A percentile compares a stretch with the other conserved stretches of the same genome.
These are phyloP conservation scores for human (Homo sapiens) DNA, from an alignment of 2,113 vertebrate species.

Conservation along the genomic window DNA sequence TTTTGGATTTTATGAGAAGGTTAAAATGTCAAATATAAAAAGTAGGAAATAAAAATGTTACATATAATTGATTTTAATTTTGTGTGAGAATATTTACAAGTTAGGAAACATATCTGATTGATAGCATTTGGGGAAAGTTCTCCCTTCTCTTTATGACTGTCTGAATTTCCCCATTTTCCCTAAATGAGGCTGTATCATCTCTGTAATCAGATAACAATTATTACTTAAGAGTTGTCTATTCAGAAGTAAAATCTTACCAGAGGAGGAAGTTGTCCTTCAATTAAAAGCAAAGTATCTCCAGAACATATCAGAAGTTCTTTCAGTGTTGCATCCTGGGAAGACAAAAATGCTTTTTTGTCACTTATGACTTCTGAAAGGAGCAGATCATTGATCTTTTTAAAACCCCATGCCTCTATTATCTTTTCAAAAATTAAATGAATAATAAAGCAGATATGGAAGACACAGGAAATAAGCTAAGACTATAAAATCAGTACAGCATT, in stretches of 20 bases:
- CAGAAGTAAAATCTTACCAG: slow-evolving; percentile 83
- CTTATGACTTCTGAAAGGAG: slow-evolving; percentile 16
- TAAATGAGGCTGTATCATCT: neutral
- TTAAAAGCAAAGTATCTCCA: slow-evolving; percentile 92
- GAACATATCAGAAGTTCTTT: slow-evolving; percentile 88
- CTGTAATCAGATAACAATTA: neutral
- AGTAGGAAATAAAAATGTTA: neutral
- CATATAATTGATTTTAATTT: neutral
- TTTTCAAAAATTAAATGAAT: neutral
- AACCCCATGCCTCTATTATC: neutral
- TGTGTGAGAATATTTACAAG: neutral
- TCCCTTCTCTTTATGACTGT: neutral
- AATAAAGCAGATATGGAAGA: neutral
- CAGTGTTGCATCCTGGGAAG: slow-evolving; percentile 88
- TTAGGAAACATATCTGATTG: neutral
- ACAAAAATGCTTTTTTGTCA: slow-evolving; percentile 66
- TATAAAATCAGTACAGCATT: neutral
- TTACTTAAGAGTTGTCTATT: neutral
- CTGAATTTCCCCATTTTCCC: neutral
- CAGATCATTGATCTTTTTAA: neutral
- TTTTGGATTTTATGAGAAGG: slow-evolving; percentile 12
- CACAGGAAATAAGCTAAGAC: neutral
- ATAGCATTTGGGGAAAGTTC: neutral
- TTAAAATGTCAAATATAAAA: slow-evolving; percentile 36
- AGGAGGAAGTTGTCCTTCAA: slow-evolving; percentile 91